Percentiles rank a stretch among this genome's conserved stretches.
Evolutionary conservation across 2,888 invertebrate species (phyloP).

Genomic region (Sphaerophoria rueppellii): DNA sequence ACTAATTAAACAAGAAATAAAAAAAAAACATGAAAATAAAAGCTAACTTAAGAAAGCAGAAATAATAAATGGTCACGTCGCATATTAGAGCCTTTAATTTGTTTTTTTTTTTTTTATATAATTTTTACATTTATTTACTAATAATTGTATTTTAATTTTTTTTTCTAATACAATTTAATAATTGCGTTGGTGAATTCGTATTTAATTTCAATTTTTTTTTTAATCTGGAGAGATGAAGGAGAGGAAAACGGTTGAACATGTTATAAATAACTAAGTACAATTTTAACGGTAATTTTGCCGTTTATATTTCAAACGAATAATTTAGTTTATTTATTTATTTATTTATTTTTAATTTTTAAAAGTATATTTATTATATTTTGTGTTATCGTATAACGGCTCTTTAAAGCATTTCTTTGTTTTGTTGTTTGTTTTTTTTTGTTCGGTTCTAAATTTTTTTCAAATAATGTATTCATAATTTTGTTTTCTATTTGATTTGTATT

Average conservation of each 20-base stretch:
- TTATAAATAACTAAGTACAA: slow-evolving; percentile 47
- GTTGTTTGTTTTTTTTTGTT: no score
- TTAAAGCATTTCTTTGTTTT: slow-evolving; percentile 66
- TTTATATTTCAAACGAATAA: slow-evolving; percentile 11
- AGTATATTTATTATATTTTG: slow-evolving; percentile 54
- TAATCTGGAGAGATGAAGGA: slow-evolving; percentile 10
- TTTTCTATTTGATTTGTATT: slow-evolving; percentile 42
- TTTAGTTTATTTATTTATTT: slow-evolving; percentile 17
- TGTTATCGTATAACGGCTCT: slow-evolving; percentile 69
- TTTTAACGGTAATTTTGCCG: slow-evolving; percentile 48
- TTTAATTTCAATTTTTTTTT: slow-evolving; percentile 33
- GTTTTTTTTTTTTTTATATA: no score
- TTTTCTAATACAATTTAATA: not conserved
- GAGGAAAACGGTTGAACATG: slow-evolving; percentile 17
- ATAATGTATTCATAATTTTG: slow-evolving; percentile 46
- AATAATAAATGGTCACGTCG: no score
- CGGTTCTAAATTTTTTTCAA: slow-evolving; percentile 13
- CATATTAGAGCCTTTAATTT: no score
- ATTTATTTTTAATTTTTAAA: slow-evolving; percentile 23
- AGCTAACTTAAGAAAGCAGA: no score
- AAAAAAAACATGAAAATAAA: not conserved
- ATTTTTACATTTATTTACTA: slow-evolving; percentile 9
- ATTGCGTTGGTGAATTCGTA: slow-evolving; percentile 33
- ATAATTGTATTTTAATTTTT: no score
- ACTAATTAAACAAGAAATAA: slow-evolving; percentile 12